Base-by-base conservation (phyloP, 92 coral and sea anemone genomes). In the Porites divaricata region DNA sequence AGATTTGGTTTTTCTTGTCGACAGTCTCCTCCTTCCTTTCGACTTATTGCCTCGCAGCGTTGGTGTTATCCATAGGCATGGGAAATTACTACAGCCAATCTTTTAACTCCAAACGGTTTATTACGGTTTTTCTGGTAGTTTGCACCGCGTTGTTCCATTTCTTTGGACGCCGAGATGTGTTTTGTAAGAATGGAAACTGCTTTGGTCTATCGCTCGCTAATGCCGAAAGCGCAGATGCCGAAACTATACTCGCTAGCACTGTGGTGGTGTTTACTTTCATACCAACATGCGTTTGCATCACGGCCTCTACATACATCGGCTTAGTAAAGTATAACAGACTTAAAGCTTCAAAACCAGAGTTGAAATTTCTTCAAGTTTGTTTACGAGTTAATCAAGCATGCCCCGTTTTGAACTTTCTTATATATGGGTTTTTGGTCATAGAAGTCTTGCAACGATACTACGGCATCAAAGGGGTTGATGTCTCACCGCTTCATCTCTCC, bases 41-140 rank as follows among this genome's bases (percentile, higher is more conserved):
- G 15, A 24, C 14, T 51, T 74, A 74, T 22, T 54, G 11, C 45
- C 59, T 74, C 45, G 78, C 65, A 23, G 63, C 65, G 4, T 13
- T 74, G 64, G 65, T 74, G 26, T 74, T 74, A 4, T 54, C 78
- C 14, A 22, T 62, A 74, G 45, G 65, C 14, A 24, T 74, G 64
- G 78, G 78, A 13, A 74, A 17, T 2, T 20, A 45, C 6, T 52
- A 52, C 63, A n/a, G 54, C 9, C 49, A 56, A 50, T 22, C 49
- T 2, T 25, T 74, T 0, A 74, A 74, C 63, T 74, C 78, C 20
- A 74, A 74, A 21, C 63, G 13, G 49, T 20, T 52, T 56, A 17
- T 74, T 21, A 10, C 51, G n/a, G 54, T 25, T 74, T 74, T 74
- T 4, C 5, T 14, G 53, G 14, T 74, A 74, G 17, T 51, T 74